Evolutionary conservation across 2,797 vertebrate genomes (phyloP).

Genomic region (Fringilla coelebs): DNA sequence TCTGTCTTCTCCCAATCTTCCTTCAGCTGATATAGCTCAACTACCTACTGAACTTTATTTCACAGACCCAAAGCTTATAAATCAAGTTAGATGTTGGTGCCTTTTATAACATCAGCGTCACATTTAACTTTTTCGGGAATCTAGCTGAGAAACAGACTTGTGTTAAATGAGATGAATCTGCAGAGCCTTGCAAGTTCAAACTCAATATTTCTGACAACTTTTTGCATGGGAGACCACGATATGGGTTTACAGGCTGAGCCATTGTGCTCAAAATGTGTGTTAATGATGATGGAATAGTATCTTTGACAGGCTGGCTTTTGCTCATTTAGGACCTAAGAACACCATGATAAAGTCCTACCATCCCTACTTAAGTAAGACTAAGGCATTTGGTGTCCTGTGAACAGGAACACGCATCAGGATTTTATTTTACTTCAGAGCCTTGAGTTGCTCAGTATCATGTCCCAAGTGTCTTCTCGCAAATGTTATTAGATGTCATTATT

Average conservation of each 20-base stretch:
- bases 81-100: not conserved
- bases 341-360: not conserved
- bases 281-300: not conserved
- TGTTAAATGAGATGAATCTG: not conserved
- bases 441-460: not conserved
- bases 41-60: not conserved
- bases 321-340: not conserved
- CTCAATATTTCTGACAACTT: not conserved
- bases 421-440: not conserved
- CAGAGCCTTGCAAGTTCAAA: not conserved
- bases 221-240: not conserved
- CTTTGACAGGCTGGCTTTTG: not conserved
- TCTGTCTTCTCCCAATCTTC: not conserved
- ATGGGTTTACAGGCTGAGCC: not conserved
- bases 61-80: not conserved
- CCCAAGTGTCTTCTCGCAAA: not conserved
- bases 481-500: not conserved
- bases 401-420: not conserved
- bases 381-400: not conserved
- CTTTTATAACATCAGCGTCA: not conserved
- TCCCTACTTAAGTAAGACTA: not conserved
- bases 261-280: not conserved
- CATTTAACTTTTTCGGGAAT: not conserved
- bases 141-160: not conserved
- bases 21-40: not conserved